phyloP scores from a whole-genome alignment of 2,113 vertebrate species.

The Nannospalax galili region DNA sequence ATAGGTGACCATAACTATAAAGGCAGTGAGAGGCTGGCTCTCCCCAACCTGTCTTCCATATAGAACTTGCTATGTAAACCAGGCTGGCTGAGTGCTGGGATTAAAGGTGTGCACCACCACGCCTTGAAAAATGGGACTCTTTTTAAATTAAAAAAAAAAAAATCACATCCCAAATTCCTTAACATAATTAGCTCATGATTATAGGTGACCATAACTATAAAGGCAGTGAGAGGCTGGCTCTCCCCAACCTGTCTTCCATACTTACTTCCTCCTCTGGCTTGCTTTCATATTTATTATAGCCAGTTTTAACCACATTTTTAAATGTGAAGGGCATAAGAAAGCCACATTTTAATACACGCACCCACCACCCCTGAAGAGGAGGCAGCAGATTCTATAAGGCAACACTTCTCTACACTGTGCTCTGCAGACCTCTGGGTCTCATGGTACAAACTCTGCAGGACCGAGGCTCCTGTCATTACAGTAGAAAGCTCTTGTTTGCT shows the following conservation, averaged over 20 bases:
- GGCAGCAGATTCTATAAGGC: not conserved
- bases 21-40: not conserved
- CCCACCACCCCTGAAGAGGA: not conserved
- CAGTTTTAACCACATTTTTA: not conserved
- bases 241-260: not conserved
- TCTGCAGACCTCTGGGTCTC: not conserved
- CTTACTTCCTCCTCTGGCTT: not conserved
- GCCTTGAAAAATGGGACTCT: not conserved
- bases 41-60: not conserved
- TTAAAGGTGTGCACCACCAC: no score
- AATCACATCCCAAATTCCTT: not conserved
- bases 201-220: not conserved
- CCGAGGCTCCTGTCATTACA: not conserved
- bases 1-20: not conserved
- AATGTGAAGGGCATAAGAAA: not conserved
- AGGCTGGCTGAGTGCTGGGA: no score
- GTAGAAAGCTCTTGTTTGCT: not conserved
- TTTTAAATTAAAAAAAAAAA: not conserved
- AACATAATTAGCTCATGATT: not conserved
- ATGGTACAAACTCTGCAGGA: not conserved
- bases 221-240: not conserved
- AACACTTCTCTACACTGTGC: not conserved
- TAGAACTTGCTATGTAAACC: no score
- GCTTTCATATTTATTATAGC: not conserved
- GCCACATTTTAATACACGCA: not conserved